Evolutionary conservation across 2,797 vertebrate genomes (phyloP), one percentile per base, ranked within the genome.

Genomic region (Coranthus polyacanthus): DNA sequence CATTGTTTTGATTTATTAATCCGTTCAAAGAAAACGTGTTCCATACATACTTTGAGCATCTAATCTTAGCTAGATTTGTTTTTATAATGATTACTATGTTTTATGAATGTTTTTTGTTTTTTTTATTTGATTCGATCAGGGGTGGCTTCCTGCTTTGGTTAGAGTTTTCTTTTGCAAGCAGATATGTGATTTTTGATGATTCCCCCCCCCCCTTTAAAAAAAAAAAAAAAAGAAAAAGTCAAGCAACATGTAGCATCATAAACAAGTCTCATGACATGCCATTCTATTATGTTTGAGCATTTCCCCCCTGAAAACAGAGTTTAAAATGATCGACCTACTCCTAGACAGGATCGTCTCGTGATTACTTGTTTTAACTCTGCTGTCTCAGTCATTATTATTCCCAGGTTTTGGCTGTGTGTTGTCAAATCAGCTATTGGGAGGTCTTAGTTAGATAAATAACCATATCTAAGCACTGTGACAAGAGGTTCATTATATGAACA

Each of bases 381-480:
- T 64, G 75, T 84, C 57, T 84, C 51, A 47, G 68, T 81, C 55
- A 22, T 72, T 39, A 22, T 72, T 39, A 56, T 70, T 29, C 16
- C 55, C 32, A 29, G 41, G 55, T 71, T 58, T 65, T 73, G 67
- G 69, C 74, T 55, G 51, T 62, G 53, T 79, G 58, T 74, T 47
- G 59, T 81, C 51, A 73, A 70, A 82, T 85, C 84, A 70, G 76
- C 78, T 79, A 69, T 81, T 70, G 70, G 81, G 78, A 92, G 92
- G 89, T 84, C 88, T 90, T 72, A 79, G 68, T 89, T 83, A 78
- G 83, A 51, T 78, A 78, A 85, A 86, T 82, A 81, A 75, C 79
- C 75, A 86, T 83, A 89, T 93, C 88, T 78, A 87, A 93, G 88
- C 92, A 93, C 93, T 94, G 92, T 94, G 92, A 94, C 89, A 87